Evolutionary conservation across 2,888 invertebrate species (phyloP), one percentile per base, ranked within the genome.

Genomic region (Phyto melanocephala): DNA sequence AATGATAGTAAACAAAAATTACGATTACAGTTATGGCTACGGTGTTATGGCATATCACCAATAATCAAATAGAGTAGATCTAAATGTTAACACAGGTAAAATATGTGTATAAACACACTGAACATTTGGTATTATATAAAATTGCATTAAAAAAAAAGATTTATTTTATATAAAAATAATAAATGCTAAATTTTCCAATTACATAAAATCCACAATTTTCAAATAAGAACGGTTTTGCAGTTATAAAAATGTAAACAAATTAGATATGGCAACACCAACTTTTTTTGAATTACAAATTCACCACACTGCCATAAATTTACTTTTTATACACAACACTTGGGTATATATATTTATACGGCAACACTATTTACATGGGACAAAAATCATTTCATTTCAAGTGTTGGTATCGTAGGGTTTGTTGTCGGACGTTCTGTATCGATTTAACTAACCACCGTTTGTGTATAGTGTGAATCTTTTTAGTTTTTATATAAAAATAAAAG

Each of bases 371-470:
- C 50, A 70, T 67, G 22, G 37, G 13, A 76, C 33, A 76, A 81
- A 42, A 76, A 45, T 81, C 72, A 77, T 71, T 80, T 72, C 28
- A 76, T 10, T 42, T 75, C 35, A 40, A 77, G 76, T 67, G 60
- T 67, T 72, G 56, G 77, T 54, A 52, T 74, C 35, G 72, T 62
- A 24, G 60, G 81, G 81, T 77, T 13, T 17, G 52, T 15, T 10
- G 75, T 76, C 52, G 75, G 40, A 7, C n/a, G 80, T 10, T 63
- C 6, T 24, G 40, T 68, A 77, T 81, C 77, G 72, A 81, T 81
- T 81, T 72, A 77, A 52, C 13, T 33, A 42, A 75, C 72, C 77
- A 60, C 71, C 37, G 67, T 72, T 77, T 81, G 67, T 81, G 72
- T 79, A 75, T 79, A 60, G 52, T 79, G 65, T 40, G 15, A 67